Evolutionary conservation across 2,113 vertebrate species (phyloP).

Genomic region (Zootoca vivipara): DNA sequence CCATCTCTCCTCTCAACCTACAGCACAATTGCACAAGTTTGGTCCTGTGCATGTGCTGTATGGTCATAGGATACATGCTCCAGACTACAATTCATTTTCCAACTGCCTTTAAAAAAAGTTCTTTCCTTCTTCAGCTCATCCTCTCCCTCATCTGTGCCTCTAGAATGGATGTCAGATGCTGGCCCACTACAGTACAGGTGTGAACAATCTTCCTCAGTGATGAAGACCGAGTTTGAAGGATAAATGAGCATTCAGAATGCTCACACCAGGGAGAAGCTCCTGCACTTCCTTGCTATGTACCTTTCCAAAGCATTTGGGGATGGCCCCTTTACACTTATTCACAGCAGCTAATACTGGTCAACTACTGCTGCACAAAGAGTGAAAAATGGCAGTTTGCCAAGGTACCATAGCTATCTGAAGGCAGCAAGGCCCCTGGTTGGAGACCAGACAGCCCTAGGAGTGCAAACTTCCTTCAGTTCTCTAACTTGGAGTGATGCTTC

Average conservation of each 20-base stretch:
- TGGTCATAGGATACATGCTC: no score
- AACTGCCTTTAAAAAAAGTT: no score
- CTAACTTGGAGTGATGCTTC: not conserved
- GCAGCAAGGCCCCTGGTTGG: not conserved
- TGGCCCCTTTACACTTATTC: not conserved
- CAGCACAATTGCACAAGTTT: not conserved
- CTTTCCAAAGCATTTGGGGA: not conserved
- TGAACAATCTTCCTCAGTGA: not conserved
- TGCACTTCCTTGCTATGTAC: not conserved
- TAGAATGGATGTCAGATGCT: no score
- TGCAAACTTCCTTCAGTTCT: not conserved
- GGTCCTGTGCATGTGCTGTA: not conserved
- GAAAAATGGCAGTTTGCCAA: not conserved
- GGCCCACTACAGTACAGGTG: not conserved
- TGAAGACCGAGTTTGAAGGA: not conserved
- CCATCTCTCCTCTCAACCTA: not conserved
- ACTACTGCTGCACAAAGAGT: not conserved
- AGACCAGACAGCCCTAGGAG: not conserved
- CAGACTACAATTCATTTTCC: no score
- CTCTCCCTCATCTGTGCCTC: no score
- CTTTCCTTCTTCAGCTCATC: no score
- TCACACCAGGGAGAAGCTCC: not conserved
- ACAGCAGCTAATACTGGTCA: not conserved
- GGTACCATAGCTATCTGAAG: not conserved
- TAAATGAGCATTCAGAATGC: not conserved